Evolutionary conservation across 2,113 vertebrate genomes (phyloP), one percentile per base, ranked within the genome.

Genomic region (Meleagris gallopavo): DNA sequence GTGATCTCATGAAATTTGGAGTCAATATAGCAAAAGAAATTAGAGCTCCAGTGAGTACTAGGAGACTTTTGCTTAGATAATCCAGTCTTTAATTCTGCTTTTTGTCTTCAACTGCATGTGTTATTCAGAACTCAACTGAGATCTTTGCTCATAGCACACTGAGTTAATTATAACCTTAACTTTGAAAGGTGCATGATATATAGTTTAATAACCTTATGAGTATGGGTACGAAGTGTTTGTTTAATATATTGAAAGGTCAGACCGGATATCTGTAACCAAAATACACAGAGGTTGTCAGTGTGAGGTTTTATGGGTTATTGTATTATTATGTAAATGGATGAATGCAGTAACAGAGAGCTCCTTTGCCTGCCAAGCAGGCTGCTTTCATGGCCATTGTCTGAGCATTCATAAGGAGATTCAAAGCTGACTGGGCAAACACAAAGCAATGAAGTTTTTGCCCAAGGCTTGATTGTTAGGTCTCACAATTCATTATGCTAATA

Each of bases 401-500:
- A 89, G 86, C 83, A 92, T 98, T 98, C 94, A 88, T 94, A 93
- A 96, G 88, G 92, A 97, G 96, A 97, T 96, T 95, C 95, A 95
- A 93, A 95, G 94, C 96, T 97, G 88, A 97, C 94, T 98, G 90
- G 91, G 86, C 91, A 96, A 94, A 96, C 90, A 97, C 61, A 96
- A 97, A 96, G 95, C 94, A 77, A 24, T 85, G 84, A 93, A 86
- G 84, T 81, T 96, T 96, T 96, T 96, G 90, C 94, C 83, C 92
- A 83, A 77, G 96, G 94, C 94, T 91, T 57, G 77, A 94, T 89
- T 97, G 94, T 96, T 96, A 93, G 89, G 96, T 97, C 95, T 97
- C 96, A 95, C 93, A 97, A 90, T 94, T 95, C 89, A 93, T 97
- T 97, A 96, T 97, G 95, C 87, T 97, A 95, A 97, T 97, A 41